These are phyloP conservation scores for Vulpes ferrilata DNA, from an alignment of 2,113 vertebrate genomes.

Conservation along the genomic window DNA sequence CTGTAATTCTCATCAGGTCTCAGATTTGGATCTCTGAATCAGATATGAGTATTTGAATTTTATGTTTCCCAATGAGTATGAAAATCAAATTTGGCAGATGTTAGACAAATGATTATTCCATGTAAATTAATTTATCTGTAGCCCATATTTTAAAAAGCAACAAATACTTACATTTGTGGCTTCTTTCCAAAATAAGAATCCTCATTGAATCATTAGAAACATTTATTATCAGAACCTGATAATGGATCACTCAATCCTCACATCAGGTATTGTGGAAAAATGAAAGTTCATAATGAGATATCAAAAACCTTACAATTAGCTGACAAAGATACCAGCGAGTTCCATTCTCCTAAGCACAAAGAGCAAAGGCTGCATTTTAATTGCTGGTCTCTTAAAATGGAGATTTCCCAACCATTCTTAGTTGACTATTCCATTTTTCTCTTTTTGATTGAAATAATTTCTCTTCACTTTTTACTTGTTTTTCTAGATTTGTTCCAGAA, in stretches of 20 bases:
- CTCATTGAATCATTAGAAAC: neutral
- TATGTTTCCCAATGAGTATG: neutral
- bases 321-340: neutral
- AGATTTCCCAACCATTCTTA: neutral
- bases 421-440: neutral
- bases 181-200: neutral
- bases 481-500: slow-evolving; percentile 11
- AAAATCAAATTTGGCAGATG: slow-evolving; percentile 5
- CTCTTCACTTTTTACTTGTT: neutral
- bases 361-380: neutral
- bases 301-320: neutral
- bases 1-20: neutral
- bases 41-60: neutral
- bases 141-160: neutral
- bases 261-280: neutral
- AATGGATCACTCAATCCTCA: neutral
- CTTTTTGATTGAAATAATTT: neutral
- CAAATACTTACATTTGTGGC: neutral
- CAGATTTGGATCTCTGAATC: no score
- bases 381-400: neutral
- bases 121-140: neutral
- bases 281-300: neutral
- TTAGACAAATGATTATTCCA: neutral
- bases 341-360: neutral
- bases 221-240: neutral